Base-by-base conservation (phyloP, 2,113 vertebrate genomes). In the Vimba vimba region DNA sequence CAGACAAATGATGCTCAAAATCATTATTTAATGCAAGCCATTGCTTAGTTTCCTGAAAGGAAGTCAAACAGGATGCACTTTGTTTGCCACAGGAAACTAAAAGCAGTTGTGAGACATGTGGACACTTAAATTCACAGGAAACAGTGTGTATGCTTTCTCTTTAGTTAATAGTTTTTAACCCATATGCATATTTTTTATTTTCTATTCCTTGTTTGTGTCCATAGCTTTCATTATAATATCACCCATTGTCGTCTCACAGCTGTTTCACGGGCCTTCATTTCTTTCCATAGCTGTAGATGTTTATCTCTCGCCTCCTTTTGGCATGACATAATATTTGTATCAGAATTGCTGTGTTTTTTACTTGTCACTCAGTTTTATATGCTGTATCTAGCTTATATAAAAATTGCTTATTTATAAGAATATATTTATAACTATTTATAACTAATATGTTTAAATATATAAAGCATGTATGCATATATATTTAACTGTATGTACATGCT, bases 51-150 rank as follows among this genome's bases (percentile, higher is more conserved):
- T 83, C 78, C 60, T 57, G 36, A 69, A 82, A 82, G 39, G 59
- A 68, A 85, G 79, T 78, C 81, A 74, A 79, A 85, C 86, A 89
- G 87, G 80, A 89, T 88, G 59, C 85, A 78, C 77, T 86, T 86
- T 74, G 30, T 39, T 84, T 85, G 71, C 57, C 55, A 79, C 82
- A 89, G 89, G 89, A 89, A 89, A 85, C 82, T 21, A n/a, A 86
- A 60, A 75, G 13, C n/a, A 83, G 45, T 52, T 84, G 68, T 59
- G 27, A 33, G 74, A 33, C 39, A 25, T 23, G 25, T n/a, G 12
- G 12, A 81, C 75, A 80, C 55, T 79, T 47, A 64, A 43, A 47
- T 19, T 60, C 23, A 79, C 45, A 87, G 75, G 57, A 83, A 85
- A 75, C 39, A 52, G 13, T 76, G 33, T 75, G 19, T n/a, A 30